These are phyloP conservation scores for Cantharis flavilabris DNA, from an alignment of 2,888 invertebrate species.

Conservation along the genomic window DNA sequence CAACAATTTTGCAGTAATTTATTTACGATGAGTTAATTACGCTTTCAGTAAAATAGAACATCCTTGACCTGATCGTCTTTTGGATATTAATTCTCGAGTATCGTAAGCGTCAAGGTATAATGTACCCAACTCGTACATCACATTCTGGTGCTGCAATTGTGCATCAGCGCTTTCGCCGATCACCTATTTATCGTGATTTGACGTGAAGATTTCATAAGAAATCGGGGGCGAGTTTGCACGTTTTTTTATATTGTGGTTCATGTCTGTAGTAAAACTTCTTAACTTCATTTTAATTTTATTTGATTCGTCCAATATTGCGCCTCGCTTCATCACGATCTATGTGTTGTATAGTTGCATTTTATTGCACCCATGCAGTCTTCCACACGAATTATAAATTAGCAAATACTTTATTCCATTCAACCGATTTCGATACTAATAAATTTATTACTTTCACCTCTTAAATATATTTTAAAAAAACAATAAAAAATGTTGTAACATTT, in stretches of 20 bases:
- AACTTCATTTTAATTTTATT: constrained; percentile 17
- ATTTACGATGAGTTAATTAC: constrained; percentile 17
- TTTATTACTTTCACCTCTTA: not conserved
- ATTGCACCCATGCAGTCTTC: not conserved
- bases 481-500: not conserved
- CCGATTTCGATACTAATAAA: not conserved
- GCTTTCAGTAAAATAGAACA: constrained; percentile 14
- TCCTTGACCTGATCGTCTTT: constrained; percentile 26
- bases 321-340: constrained; percentile 9
- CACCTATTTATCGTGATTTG: constrained; percentile 30
- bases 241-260: constrained; percentile 19
- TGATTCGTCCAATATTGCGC: constrained; percentile 4
- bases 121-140: constrained; percentile 12
- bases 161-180: constrained; percentile 30
- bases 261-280: constrained; percentile 4
- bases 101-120: constrained; percentile 22
- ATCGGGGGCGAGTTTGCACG: constrained; percentile 25
- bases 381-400: constrained; percentile 11
- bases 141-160: constrained; percentile 5
- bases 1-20: constrained; percentile 11
- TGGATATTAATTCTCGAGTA: constrained; percentile 23
- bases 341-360: constrained; percentile 2
- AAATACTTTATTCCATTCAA: not conserved
- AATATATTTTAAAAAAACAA: not conserved
- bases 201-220: constrained; percentile 26